phyloP scores from a whole-genome alignment of 2,888 invertebrate genomes.

The Plutella xylostella region DNA sequence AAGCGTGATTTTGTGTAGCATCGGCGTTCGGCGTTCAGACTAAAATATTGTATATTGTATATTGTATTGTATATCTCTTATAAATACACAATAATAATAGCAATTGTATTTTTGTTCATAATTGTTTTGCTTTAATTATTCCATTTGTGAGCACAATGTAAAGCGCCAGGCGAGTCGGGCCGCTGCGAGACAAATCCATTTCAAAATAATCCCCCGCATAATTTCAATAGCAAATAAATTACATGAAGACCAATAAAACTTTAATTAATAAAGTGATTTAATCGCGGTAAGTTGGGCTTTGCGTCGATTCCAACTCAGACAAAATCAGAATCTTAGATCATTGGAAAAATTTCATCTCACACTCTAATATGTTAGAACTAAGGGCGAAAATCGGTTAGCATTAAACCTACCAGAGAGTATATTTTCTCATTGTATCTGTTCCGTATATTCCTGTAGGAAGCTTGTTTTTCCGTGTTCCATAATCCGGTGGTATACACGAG shows the following conservation, averaged over 20 bases:
- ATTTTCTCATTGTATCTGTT: too few species aligned
- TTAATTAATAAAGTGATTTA: conserved; percentile 10
- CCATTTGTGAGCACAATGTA: too few species aligned
- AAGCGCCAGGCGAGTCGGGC: too few species aligned
- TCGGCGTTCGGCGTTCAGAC: too few species aligned
- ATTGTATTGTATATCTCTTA: too few species aligned
- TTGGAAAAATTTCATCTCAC: neutral
- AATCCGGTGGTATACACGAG: neutral
- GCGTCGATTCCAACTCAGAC: neutral
- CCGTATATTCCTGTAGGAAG: neutral
- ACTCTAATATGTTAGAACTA: neutral
- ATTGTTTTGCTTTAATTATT: too few species aligned
- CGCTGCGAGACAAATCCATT: too few species aligned
- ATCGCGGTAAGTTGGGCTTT: neutral
- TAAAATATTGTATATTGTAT: too few species aligned
- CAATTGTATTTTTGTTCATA: too few species aligned
- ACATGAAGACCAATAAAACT: neutral
- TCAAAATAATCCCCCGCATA: too few species aligned
- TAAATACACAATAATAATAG: too few species aligned
- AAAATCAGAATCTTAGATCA: neutral
- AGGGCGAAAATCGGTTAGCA: neutral
- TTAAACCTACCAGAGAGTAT: neutral
- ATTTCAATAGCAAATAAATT: neutral
- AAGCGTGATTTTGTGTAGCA: too few species aligned
- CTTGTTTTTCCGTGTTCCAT: neutral